Conservation (phyloP, 2,113 vertebrate genomes). For the Bos taurus region ARS-UCD2.0 NC_037354.1:17021001-17021500, state of each 20-base stretch:
- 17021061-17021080: constrained; percentile 77
- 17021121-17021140: constrained; percentile 70
- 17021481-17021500: background rate
- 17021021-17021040: constrained; percentile 46
- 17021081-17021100: constrained; percentile 78
- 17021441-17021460: background rate
- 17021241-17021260: background rate
- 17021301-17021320: background rate
- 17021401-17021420: background rate
- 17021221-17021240: constrained; percentile 7
- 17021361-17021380: background rate
- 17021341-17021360: background rate
- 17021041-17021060: constrained; percentile 77
- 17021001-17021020: background rate
- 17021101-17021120: constrained; percentile 75
- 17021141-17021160: constrained; percentile 64
- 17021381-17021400: background rate
- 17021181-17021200: constrained; percentile 57
- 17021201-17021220: constrained; percentile 61
- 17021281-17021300: background rate
- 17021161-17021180: constrained; percentile 59
- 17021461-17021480: background rate
- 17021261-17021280: constrained; percentile 1
- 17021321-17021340: background rate
- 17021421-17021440: background rate